Evolutionary conservation across 2,888 invertebrate genomes (phyloP).

Genomic region (Tetramorium bicarinatum): DNA sequence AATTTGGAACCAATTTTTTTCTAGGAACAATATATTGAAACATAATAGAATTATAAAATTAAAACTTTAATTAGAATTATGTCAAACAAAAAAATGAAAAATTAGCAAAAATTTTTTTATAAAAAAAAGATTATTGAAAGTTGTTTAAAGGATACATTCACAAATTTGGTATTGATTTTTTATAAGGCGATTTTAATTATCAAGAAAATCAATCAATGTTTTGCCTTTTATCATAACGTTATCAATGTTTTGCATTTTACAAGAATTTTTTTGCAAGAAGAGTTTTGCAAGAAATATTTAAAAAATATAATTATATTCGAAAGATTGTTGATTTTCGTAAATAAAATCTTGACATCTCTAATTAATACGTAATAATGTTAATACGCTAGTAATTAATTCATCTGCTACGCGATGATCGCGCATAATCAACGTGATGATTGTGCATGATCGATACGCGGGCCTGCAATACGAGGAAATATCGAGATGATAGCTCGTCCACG

Average conservation of each 20-base stretch:
- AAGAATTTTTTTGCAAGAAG: too few relatives aligned
- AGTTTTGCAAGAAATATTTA: neutral
- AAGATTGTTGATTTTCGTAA: neutral
- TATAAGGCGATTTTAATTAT: neutral
- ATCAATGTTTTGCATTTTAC: neutral
- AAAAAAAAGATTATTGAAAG: neutral
- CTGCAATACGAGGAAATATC: neutral
- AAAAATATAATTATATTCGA: neutral
- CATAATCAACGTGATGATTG: conserved; percentile 11
- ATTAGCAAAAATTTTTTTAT: conserved; percentile 15
- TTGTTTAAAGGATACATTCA: neutral
- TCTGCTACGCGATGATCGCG: neutral
- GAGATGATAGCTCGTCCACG: conserved; percentile 6
- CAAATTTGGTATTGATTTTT: neutral
- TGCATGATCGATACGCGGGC: neutral
- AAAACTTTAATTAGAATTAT: neutral
- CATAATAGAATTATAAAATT: neutral
- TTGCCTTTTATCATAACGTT: neutral
- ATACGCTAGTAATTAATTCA: neutral
- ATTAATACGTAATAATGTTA: neutral
- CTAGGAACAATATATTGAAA: neutral
- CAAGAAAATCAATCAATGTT: neutral
- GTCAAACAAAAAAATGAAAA: neutral
- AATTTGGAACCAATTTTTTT: neutral
- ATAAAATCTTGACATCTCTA: neutral